Percentiles rank a stretch among this genome's conserved stretches.
Conservation (phyloP, 2,113 vertebrate species). For the Cavia aperea region DNA sequence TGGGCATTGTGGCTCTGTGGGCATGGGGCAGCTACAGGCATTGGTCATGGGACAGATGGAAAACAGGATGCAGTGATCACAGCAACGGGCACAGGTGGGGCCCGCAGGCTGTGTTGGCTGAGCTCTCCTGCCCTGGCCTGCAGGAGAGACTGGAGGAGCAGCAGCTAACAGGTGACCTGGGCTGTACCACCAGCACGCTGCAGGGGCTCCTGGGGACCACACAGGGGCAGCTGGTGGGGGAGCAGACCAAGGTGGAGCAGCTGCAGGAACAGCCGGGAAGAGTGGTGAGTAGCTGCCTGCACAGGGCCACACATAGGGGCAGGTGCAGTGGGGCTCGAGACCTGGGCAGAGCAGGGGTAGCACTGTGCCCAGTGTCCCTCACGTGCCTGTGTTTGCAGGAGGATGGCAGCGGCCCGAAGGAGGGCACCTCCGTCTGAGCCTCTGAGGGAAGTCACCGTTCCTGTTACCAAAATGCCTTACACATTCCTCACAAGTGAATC, state of each 20-base stretch:
- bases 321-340: neutral
- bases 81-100: too few species aligned
- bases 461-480: constrained; percentile 84
- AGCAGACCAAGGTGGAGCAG: constrained; percentile 82
- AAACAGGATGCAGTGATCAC: too few species aligned
- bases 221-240: constrained; percentile 89
- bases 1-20: neutral
- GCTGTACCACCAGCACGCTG: constrained; percentile 88
- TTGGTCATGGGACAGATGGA: neutral
- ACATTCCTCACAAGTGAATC: constrained; percentile 77
- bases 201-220: constrained; percentile 88
- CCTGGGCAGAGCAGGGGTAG: too few species aligned
- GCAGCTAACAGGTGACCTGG: constrained; percentile 88
- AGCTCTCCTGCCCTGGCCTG: neutral
- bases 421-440: constrained; percentile 82
- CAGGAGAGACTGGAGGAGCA: constrained; percentile 93
- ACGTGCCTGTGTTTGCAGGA: constrained; percentile 69
- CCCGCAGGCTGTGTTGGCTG: neutral
- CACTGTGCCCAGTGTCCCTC: neutral
- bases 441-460: constrained; percentile 66
- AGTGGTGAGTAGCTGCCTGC: constrained; percentile 71
- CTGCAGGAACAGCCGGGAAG: constrained; percentile 84
- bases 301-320: neutral
- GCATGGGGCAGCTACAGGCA: neutral
- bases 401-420: constrained; percentile 70